phyloP scores from a whole-genome alignment of 2,888 invertebrate species.

The Troides helena region DNA sequence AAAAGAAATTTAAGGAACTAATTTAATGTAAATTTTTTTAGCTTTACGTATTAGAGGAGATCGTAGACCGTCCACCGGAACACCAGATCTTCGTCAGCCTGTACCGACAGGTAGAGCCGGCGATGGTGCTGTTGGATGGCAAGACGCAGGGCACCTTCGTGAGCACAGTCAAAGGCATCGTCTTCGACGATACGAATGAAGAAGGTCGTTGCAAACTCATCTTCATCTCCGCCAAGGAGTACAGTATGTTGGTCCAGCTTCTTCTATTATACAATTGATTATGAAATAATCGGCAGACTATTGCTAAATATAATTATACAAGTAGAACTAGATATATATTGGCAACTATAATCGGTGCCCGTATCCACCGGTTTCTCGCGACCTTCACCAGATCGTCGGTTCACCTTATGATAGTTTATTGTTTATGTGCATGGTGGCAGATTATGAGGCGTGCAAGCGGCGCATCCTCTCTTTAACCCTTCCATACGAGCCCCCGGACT shows the following conservation, averaged over 20 bases:
- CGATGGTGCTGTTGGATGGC: conserved; percentile 76
- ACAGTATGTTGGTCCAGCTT: conserved; percentile 64
- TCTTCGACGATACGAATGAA: conserved; percentile 52
- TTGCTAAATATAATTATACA: too few species aligned
- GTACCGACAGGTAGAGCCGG: conserved; percentile 81
- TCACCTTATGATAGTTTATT: too few species aligned
- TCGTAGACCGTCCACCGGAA: conserved; percentile 82
- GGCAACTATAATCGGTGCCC: too few species aligned
- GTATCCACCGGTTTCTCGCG: too few species aligned
- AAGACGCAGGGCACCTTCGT: conserved; percentile 76
- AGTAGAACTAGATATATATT: too few species aligned
- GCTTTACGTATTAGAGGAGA: conserved; percentile 85
- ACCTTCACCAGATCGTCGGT: too few species aligned
- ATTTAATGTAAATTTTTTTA: conserved; percentile 38
- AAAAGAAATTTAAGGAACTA: too few species aligned
- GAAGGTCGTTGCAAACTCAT: conserved; percentile 74
- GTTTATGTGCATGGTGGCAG: conserved; percentile 43
- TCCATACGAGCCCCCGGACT: conserved; percentile 74
- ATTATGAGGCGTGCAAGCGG: conserved; percentile 79
- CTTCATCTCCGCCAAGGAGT: conserved; percentile 80
- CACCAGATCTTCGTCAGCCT: conserved; percentile 80
- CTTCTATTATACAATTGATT: too few species aligned
- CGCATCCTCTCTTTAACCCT: conserved; percentile 78
- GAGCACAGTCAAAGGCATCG: conserved; percentile 63
- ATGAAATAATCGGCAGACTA: too few species aligned